A percentile compares a stretch with the other conserved stretches of the same genome.
Evolutionary conservation across 2,797 vertebrate genomes (phyloP).

Genomic region (Spinus pinus): DNA sequence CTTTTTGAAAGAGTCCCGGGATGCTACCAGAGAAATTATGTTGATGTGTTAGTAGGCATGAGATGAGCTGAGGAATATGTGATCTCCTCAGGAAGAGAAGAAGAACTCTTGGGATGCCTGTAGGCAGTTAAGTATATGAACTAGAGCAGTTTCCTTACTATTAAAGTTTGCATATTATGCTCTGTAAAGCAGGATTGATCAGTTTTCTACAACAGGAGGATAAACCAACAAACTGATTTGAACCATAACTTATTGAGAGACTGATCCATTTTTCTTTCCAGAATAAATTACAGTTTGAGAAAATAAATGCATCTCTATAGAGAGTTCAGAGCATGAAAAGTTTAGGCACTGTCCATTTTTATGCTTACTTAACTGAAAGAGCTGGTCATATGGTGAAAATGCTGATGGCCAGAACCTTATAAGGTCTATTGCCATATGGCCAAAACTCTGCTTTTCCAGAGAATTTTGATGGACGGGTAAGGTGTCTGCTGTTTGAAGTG

Average conservation of each 20-base stretch:
- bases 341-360: neutral
- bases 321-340: neutral
- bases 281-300: slow-evolving; percentile 27
- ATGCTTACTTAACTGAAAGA: neutral
- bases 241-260: neutral
- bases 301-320: neutral
- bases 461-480: neutral
- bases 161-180: neutral
- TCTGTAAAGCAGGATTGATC: neutral
- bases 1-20: neutral
- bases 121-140: neutral
- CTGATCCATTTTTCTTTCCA: neutral
- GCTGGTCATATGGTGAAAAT: neutral
- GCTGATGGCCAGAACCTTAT: neutral
- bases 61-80: neutral
- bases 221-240: neutral
- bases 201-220: neutral
- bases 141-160: neutral
- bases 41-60: neutral
- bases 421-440: neutral
- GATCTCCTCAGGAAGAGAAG: neutral
- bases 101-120: neutral
- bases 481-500: neutral
- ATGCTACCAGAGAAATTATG: neutral
- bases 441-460: neutral